Conservation (phyloP, 2,888 invertebrate genomes). For the Periphyllus acericola region DNA sequence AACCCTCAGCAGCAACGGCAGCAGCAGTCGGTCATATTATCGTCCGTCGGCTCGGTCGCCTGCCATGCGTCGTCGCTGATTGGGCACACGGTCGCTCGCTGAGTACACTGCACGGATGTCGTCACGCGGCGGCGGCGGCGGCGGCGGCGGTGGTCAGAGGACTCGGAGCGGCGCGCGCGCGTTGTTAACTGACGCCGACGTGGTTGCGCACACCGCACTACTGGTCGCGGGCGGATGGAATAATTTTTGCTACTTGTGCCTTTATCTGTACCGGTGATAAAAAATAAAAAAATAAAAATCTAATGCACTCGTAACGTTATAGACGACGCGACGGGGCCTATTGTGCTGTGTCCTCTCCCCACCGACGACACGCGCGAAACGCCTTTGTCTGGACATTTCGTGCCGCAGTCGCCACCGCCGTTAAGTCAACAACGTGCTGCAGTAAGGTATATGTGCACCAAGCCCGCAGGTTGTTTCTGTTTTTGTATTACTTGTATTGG, state of each 20-base stretch:
- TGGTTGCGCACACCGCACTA: neutral
- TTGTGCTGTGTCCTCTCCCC: slow-evolving; percentile 14
- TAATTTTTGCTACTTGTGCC: slow-evolving; percentile 46
- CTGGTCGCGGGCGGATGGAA: slow-evolving; percentile 47
- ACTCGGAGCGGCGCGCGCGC: slow-evolving; percentile 21
- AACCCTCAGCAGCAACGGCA: neutral
- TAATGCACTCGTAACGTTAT: neutral
- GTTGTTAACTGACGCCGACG: slow-evolving; percentile 21
- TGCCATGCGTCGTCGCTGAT: neutral
- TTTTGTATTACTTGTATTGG: no score
- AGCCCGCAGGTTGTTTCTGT: no score
- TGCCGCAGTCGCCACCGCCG: neutral
- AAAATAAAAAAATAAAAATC: neutral
- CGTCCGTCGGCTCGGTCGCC: neutral
- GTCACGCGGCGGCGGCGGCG: neutral
- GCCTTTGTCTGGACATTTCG: neutral
- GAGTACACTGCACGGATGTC: neutral
- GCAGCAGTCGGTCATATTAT: neutral
- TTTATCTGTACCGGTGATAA: slow-evolving; percentile 25
- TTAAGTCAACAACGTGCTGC: neutral
- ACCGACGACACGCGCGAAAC: neutral
- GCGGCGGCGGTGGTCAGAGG: neutral
- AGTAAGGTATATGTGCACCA: no score
- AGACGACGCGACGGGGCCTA: neutral
- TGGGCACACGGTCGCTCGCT: neutral